Base-by-base conservation (phyloP, 2,888 invertebrate species). In the Sinohyriopsis cumingii region DNA sequence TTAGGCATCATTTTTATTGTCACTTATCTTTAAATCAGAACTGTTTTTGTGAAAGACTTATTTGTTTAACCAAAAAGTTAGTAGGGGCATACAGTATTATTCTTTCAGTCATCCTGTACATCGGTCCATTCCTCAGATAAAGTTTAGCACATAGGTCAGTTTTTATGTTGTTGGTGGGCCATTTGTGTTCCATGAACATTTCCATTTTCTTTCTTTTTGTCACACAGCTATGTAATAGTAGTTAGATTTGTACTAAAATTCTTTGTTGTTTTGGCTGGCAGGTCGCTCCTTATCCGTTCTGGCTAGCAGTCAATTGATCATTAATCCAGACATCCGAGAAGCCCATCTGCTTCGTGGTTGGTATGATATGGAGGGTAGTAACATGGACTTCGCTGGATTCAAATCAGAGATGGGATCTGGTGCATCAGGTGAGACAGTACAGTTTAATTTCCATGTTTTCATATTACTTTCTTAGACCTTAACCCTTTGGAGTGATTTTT, bases 241-340 rank as follows among this genome's bases (percentile, higher is more conserved):
- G 18, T n/a, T 28, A 45, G 15, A 24, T 65, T 53, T 64, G 22
- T 45, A n/a, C 18, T 15, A 33, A 33, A 63, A 63, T 18, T 25
- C 18, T 28, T 5, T 19, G 20, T 7, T 15, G 7, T 20, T 6
- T 22, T 25, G 15, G 45, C 45, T 45, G 45, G 73, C 79, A 77
- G 89, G 90, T 6, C 82, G 91, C 19, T 89, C 91, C 6, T 82
- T 92, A 72, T 88, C 90, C 3, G 82, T 87, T 1, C 67, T 86
- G 4, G 77, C 77, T 53, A 85, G 84, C 61, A 89, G 90, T 71
- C 85, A 88, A 70, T 73, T 97, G 71, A 93, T 95, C 79, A 88
- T 95, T 9, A 96, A 98, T 91, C 98, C 99, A 0, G 97, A 98
- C 88, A 92, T 97, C 53, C 93, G 94, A 0, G 96, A 96, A 85